phyloP scores from a whole-genome alignment of 2,888 invertebrate genomes.

The Noctua janthe region DNA sequence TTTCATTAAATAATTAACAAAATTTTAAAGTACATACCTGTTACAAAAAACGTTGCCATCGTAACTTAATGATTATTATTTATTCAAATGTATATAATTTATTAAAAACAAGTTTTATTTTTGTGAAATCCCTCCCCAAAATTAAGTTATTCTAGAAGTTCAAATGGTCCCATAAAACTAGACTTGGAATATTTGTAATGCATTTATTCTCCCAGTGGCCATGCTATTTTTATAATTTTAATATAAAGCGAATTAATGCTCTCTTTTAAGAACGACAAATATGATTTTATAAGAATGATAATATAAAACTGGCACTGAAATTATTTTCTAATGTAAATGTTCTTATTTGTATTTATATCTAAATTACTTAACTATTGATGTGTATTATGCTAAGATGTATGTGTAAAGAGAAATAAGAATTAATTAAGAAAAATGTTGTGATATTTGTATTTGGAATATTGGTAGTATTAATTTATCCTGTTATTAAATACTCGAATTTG shows the following conservation, averaged over 20 bases:
- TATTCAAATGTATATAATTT: conserved; percentile 26
- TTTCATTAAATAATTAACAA: conserved; percentile 3
- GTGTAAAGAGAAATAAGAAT: conserved; percentile 86
- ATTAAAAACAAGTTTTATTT: neutral
- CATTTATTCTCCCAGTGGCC: conserved; percentile 87
- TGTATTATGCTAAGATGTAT: conserved; percentile 85
- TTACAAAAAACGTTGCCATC: neutral
- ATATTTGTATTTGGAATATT: conserved; percentile 91
- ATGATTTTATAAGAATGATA: conserved; percentile 58
- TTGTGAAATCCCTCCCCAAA: neutral
- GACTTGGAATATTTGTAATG: conserved; percentile 68
- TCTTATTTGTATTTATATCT: conserved; percentile 78
- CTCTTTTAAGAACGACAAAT: conserved; percentile 70
- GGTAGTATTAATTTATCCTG: conserved; percentile 75
- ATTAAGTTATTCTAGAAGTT: conserved; percentile 22
- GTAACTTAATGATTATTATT: neutral
- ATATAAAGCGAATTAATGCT: conserved; percentile 74
- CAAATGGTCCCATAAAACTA: conserved; percentile 57
- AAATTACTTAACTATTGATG: conserved; percentile 86
- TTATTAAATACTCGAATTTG: conserved; percentile 61
- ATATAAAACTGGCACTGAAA: conserved; percentile 66
- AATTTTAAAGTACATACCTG: neutral
- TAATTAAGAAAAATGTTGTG: conserved; percentile 89
- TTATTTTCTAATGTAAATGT: conserved; percentile 80
- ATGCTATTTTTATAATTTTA: conserved; percentile 82